These are phyloP conservation scores for Sternotherus odoratus DNA, from an alignment of 2,797 vertebrate species.

Conservation along the genomic window DNA sequence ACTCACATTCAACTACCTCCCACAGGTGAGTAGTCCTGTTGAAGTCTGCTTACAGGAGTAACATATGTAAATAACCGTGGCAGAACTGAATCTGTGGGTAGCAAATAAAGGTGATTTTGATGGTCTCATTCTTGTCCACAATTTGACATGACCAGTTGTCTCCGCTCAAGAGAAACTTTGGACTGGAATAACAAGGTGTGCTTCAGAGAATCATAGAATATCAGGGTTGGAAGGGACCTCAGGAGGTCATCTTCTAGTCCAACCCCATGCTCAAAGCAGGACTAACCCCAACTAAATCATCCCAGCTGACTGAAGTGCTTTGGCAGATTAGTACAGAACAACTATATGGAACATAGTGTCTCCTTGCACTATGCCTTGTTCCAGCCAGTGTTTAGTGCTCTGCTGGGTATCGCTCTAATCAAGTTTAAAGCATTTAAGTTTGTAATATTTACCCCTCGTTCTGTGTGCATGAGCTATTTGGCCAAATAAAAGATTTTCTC, in stretches of 20 bases:
- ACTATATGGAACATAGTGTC: not conserved
- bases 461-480: not conserved
- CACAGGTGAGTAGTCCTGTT: not conserved
- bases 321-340: not conserved
- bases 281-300: too few species aligned
- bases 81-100: not conserved
- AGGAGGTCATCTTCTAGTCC: too few species aligned
- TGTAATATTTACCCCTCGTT: not conserved
- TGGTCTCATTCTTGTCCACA: not conserved
- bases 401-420: not conserved
- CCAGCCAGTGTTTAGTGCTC: not conserved
- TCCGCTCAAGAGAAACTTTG: not conserved
- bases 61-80: not conserved
- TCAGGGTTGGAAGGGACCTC: too few species aligned
- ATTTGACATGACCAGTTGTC: not conserved
- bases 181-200: not conserved
- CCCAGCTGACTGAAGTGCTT: not conserved
- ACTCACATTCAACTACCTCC: not conserved
- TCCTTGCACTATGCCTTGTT: not conserved
- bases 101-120: not conserved
- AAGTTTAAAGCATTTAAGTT: not conserved
- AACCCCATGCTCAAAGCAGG: too few species aligned
- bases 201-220: too few species aligned
- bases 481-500: not conserved
- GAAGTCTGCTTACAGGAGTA: not conserved